These are phyloP conservation scores for Chymomyza fuscimana DNA, from an alignment of 2,888 invertebrate species.

Conservation along the genomic window DNA sequence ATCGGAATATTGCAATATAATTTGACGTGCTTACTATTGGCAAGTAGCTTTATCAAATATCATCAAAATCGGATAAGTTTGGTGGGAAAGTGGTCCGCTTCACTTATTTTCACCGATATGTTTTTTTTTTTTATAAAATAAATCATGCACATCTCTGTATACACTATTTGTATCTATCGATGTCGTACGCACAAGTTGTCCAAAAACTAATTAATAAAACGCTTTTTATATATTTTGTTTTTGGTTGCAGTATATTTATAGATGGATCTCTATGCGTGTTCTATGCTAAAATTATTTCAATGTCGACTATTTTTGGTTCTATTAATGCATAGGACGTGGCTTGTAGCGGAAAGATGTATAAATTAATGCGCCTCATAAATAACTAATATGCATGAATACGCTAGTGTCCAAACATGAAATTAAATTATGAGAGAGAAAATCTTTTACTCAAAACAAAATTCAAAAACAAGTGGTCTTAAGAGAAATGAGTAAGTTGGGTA, in stretches of 20 bases:
- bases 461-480: too few relatives aligned
- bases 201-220: slow-evolving; percentile 68
- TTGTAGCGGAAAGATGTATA: slow-evolving; percentile 41
- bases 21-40: too few relatives aligned
- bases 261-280: slow-evolving; percentile 6
- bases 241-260: background rate
- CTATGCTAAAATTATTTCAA: slow-evolving; percentile 60
- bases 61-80: too few relatives aligned
- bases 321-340: slow-evolving; percentile 29
- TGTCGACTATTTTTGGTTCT: slow-evolving; percentile 61
- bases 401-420: background rate
- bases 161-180: background rate
- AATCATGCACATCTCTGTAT: background rate
- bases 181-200: slow-evolving; percentile 52
- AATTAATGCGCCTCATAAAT: slow-evolving; percentile 21
- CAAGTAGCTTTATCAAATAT: too few relatives aligned
- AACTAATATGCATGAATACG: background rate
- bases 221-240: background rate
- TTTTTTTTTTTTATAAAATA: background rate
- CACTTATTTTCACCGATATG: too few relatives aligned
- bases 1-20: too few relatives aligned
- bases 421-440: background rate
- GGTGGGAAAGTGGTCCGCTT: too few relatives aligned
- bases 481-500: too few relatives aligned
- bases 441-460: background rate